These are phyloP conservation scores for Netelia melanura DNA, from an alignment of 2,888 invertebrate species.

Conservation along the genomic window DNA sequence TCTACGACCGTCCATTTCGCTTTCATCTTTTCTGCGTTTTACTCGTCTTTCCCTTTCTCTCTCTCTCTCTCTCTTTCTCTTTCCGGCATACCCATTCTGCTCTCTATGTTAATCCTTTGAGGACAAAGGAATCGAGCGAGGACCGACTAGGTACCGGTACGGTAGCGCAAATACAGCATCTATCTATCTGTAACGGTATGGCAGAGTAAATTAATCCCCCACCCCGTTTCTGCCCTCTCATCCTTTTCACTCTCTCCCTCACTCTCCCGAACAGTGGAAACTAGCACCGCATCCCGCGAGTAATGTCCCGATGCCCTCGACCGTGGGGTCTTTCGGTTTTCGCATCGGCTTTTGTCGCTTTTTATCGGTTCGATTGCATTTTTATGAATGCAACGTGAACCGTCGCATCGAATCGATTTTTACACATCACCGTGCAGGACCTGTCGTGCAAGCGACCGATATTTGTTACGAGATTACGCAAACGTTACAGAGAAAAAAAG, in stretches of 20 bases:
- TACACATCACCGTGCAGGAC: neutral
- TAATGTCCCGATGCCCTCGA: neutral
- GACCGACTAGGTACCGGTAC: conserved; percentile 29
- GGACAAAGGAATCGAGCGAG: conserved; percentile 55
- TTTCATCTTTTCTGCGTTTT: conserved; percentile 6
- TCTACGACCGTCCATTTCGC: neutral
- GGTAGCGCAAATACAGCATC: conserved; percentile 12
- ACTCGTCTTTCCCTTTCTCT: conserved; percentile 8
- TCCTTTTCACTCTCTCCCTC: no score
- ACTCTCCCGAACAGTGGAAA: conserved; percentile 20
- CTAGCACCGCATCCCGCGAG: conserved; percentile 16
- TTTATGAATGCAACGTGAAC: neutral
- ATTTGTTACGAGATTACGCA: neutral
- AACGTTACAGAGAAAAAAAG: neutral
- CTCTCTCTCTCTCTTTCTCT: neutral
- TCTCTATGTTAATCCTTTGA: conserved; percentile 58
- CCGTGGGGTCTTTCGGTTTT: neutral
- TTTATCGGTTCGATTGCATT: neutral
- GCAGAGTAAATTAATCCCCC: conserved; percentile 47
- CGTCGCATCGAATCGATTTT: neutral
- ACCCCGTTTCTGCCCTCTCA: no score
- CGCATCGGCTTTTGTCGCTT: neutral
- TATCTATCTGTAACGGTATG: conserved; percentile 2
- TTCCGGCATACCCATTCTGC: conserved; percentile 21
- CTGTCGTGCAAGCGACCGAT: neutral